These are phyloP conservation scores for Callionymus lyra DNA, from an alignment of 2,113 vertebrate genomes.

Conservation along the genomic window DNA sequence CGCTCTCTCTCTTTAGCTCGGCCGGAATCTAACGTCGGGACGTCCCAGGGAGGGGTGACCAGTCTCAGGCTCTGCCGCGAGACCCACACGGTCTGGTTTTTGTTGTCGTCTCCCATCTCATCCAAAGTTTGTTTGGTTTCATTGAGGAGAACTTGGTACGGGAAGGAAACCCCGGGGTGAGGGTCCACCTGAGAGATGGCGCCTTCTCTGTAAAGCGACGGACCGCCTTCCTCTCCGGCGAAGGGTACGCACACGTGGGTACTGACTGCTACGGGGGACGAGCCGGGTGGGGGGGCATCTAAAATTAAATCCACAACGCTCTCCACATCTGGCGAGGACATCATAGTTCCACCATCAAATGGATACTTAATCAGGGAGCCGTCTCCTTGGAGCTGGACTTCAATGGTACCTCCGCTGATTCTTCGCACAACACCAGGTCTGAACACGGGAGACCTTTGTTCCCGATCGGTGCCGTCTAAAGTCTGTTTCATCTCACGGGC, in stretches of 20 bases:
- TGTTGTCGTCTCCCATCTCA: constrained; percentile 39
- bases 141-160: constrained; percentile 71
- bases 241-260: constrained; percentile 75
- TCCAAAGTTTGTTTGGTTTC: constrained; percentile 33
- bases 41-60: constrained; percentile 73
- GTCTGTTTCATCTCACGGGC: constrained; percentile 58
- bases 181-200: constrained; percentile 73
- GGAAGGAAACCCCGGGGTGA: constrained; percentile 74
- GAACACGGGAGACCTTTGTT: constrained; percentile 54
- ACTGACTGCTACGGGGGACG: constrained; percentile 64
- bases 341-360: constrained; percentile 48
- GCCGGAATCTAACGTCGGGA: constrained; percentile 56
- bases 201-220: constrained; percentile 72
- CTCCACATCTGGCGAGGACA: constrained; percentile 22
- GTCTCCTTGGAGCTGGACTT: constrained; percentile 74
- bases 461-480: constrained; percentile 20
- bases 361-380: constrained; percentile 68
- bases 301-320: constrained; percentile 67
- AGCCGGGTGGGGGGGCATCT: constrained; percentile 70
- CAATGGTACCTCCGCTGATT: constrained; percentile 68
- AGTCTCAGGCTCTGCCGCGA: constrained; percentile 77
- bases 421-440: constrained; percentile 74
- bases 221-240: constrained; percentile 63
- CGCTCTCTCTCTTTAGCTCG: constrained; percentile 55
- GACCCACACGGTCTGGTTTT: constrained; percentile 71